These are phyloP conservation scores for Dryobotodes eremita DNA, from an alignment of 2,888 invertebrate species.

Conservation along the genomic window DNA sequence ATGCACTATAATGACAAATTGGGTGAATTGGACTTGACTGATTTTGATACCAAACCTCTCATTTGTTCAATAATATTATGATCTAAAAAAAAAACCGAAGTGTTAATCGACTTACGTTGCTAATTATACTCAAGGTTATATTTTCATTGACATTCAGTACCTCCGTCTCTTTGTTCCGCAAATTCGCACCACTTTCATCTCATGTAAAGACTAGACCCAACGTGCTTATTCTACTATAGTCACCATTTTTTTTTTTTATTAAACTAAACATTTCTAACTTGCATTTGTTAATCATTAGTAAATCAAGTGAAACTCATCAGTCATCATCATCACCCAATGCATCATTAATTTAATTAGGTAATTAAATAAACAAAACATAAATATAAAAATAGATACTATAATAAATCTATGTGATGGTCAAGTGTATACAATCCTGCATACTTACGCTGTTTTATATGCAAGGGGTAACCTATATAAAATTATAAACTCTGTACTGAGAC, in stretches of 20 bases:
- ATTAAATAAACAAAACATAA: neutral
- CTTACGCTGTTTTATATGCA: neutral
- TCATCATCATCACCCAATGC: neutral
- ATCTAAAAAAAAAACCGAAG: neutral
- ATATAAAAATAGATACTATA: neutral
- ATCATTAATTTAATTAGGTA: conserved; percentile 6
- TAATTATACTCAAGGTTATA: neutral
- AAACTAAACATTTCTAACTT: neutral
- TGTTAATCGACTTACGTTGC: neutral
- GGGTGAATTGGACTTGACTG: no score
- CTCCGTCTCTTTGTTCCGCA: neutral
- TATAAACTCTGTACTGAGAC: conserved; percentile 8
- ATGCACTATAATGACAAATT: no score
- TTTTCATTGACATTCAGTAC: conserved; percentile 9
- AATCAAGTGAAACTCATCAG: neutral
- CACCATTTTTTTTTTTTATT: conserved; percentile 4
- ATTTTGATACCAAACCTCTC: no score
- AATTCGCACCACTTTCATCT: neutral
- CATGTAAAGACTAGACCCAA: conserved; percentile 2
- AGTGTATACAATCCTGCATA: neutral
- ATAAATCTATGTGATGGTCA: neutral
- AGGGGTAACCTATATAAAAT: neutral
- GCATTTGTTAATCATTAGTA: conserved; percentile 5
- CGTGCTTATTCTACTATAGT: conserved; percentile 3
- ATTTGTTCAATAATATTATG: neutral